phyloP scores from a whole-genome alignment of 2,888 invertebrate genomes.

The Stramonita haemastoma region DNA sequence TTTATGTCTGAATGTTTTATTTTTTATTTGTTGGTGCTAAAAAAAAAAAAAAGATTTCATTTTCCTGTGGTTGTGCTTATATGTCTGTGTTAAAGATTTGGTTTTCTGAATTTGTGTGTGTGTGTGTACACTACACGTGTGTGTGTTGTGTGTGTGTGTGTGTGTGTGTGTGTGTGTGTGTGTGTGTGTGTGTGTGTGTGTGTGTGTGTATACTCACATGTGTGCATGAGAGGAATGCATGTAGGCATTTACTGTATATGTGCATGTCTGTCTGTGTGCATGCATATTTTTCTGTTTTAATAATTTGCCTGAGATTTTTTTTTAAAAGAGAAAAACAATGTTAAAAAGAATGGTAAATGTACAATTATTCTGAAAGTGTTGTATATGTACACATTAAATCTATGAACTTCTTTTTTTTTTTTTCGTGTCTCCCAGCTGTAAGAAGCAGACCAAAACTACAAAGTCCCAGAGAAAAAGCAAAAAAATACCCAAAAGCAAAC shows the following conservation, averaged over 20 bases:
- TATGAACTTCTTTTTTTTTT: not conserved
- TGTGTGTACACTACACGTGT: not conserved
- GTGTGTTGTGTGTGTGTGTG: not conserved
- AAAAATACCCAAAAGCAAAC: no score
- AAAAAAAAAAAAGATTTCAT: not conserved
- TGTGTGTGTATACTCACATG: not conserved
- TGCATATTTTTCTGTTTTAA: not conserved
- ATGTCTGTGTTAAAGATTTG: not conserved
- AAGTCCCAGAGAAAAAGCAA: no score
- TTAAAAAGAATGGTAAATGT: no score
- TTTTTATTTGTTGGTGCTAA: not conserved
- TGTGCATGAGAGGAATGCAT: no score
- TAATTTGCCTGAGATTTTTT: no score
- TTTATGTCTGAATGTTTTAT: not conserved
- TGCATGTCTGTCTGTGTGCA: not conserved
- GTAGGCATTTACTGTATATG: not conserved
- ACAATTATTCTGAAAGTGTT: not conserved
- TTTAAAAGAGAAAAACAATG: no score
- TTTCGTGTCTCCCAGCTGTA: not conserved
- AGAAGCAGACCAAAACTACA: conserved; percentile 54
- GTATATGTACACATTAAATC: not conserved
- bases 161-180: not conserved
- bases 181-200: not conserved
- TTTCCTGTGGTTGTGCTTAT: not conserved
- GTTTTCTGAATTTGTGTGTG: not conserved